Conservation (phyloP, 1,140 invertebrate genomes). For the Popillia japonica region DNA sequence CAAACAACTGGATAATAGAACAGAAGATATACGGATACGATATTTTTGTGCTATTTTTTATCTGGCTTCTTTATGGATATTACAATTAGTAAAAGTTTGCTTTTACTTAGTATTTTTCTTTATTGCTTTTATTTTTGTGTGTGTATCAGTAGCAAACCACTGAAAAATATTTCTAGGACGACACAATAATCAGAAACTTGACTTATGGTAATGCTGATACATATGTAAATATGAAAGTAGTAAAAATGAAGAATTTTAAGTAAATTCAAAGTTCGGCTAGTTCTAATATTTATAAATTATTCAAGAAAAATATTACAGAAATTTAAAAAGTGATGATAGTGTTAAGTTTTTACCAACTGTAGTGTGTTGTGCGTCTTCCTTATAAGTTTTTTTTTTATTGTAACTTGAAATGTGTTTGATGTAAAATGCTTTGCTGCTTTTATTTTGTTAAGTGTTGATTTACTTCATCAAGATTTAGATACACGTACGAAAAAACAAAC, state of each 20-base stretch:
- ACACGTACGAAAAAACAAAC: no score
- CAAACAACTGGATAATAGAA: background rate
- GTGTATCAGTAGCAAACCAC: constrained; percentile 26
- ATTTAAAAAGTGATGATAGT: background rate
- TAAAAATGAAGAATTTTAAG: constrained; percentile 9
- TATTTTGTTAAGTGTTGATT: no score
- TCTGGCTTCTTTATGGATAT: constrained; percentile 19
- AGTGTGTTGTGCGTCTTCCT: no score
- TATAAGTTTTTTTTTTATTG: no score
- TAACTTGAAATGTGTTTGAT: no score
- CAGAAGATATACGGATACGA: background rate
- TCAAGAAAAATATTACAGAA: constrained; percentile 10
- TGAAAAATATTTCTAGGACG: background rate
- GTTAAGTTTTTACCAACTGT: constrained; percentile 26
- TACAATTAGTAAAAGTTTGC: constrained; percentile 5
- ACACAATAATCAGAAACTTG: constrained; percentile 36
- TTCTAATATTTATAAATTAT: constrained; percentile 8
- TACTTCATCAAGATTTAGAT: no score
- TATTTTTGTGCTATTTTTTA: constrained; percentile 12
- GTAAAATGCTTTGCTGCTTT: no score
- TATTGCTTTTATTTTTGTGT: constrained; percentile 16
- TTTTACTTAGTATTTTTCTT: constrained; percentile 30
- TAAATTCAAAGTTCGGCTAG: constrained; percentile 2
- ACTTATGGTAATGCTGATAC: constrained; percentile 37
- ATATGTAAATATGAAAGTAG: background rate